Conservation (phyloP, 2,113 vertebrate species). For the Hydrochoerus hydrochaeris region DNA sequence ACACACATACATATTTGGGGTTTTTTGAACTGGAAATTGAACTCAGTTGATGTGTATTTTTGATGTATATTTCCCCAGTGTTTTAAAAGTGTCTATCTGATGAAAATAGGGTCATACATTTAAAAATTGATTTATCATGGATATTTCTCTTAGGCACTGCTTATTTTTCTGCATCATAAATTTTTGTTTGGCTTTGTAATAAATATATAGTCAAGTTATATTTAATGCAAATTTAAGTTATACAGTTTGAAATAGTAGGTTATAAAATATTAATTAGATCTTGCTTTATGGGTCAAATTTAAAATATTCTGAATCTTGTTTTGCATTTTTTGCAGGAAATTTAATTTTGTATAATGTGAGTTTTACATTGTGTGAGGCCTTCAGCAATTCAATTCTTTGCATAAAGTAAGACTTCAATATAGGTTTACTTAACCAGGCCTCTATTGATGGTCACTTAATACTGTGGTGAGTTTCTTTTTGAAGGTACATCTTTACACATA, state of each 20-base stretch:
- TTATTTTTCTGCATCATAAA: constrained; percentile 49
- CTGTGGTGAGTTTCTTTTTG: neutral
- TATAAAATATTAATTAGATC: constrained; percentile 77
- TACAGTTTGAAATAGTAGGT: constrained; percentile 54
- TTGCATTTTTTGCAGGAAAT: constrained; percentile 37
- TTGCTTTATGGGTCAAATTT: constrained; percentile 62
- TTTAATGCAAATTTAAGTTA: constrained; percentile 71
- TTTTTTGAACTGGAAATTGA: too few relatives aligned
- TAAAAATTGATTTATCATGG: constrained; percentile 37
- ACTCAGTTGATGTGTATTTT: neutral
- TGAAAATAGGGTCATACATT: constrained; percentile 46
- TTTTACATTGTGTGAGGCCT: neutral
- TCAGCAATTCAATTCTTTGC: neutral
- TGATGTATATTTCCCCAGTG: constrained; percentile 1
- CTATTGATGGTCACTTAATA: neutral
- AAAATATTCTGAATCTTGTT: constrained; percentile 36
- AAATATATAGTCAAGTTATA: constrained; percentile 53
- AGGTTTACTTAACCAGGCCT: neutral
- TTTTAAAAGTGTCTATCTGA: constrained; percentile 58
- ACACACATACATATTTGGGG: too few relatives aligned
- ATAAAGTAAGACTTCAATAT: neutral
- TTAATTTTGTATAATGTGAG: constrained; percentile 50
- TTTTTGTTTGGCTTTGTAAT: constrained; percentile 42
- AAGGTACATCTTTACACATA: neutral
- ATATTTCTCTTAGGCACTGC: constrained; percentile 31